Percentiles rank a stretch among this genome's conserved stretches.
These are phyloP conservation scores for Dipus sagitta DNA, from an alignment of 2,797 vertebrate genomes.

Conservation along the genomic window DNA sequence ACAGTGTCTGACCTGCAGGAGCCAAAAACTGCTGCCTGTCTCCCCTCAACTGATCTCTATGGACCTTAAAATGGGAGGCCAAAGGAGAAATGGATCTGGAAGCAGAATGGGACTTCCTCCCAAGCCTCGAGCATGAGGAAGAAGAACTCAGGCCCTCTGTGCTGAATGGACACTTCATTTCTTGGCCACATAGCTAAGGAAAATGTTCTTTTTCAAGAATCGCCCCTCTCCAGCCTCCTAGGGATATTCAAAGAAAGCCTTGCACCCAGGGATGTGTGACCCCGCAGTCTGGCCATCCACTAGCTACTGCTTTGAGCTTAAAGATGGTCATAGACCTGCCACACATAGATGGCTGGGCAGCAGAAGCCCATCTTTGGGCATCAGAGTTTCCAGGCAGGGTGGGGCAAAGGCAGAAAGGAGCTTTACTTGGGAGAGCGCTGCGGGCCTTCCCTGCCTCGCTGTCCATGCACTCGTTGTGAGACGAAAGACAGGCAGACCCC, in stretches of 20 bases:
- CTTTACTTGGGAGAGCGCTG: fast-evolving
- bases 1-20: neutral
- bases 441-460: neutral
- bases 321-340: fast-evolving
- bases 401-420: too few species aligned
- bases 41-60: neutral
- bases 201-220: neutral
- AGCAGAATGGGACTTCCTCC: neutral
- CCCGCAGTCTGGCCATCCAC: fast-evolving
- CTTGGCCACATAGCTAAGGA: neutral
- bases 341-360: fast-evolving
- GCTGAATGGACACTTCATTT: fast-evolving
- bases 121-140: fast-evolving
- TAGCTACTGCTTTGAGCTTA: neutral
- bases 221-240: neutral
- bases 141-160: fast-evolving
- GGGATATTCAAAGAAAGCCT: neutral
- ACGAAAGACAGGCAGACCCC: too few species aligned
- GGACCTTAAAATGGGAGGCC: neutral
- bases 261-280: fast-evolving
- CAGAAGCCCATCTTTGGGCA: neutral
- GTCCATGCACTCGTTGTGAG: neutral
- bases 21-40: neutral
- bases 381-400: fast-evolving
- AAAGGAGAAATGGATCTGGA: neutral